Evolutionary conservation across 1,140 invertebrate species (phyloP).

Genomic region (Mycetomoellerius zeteki): DNA sequence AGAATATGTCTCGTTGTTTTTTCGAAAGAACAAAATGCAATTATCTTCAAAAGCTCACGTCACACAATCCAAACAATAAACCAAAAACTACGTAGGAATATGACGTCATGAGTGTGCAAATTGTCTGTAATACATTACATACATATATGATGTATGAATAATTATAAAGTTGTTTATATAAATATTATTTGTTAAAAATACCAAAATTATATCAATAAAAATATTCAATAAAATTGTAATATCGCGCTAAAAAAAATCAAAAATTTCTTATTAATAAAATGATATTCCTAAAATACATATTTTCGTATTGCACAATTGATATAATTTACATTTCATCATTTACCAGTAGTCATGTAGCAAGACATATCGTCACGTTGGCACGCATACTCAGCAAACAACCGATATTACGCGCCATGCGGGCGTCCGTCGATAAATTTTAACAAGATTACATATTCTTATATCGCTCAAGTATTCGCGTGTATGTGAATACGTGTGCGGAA

Average conservation of each 20-base stretch:
- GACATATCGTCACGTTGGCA: conserved; percentile 24
- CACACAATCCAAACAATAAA: conserved; percentile 1
- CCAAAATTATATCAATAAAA: neutral
- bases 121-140: neutral
- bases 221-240: neutral
- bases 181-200: neutral
- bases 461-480: neutral
- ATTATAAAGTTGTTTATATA: neutral
- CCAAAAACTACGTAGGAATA: neutral
- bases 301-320: neutral
- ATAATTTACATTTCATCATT: conserved; percentile 54
- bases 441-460: conserved; percentile 63
- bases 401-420: conserved; percentile 29
- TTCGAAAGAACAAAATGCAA: neutral
- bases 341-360: conserved; percentile 4
- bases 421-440: conserved; percentile 69
- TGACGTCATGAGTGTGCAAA: neutral
- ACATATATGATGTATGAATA: neutral
- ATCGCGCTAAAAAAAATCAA: neutral
- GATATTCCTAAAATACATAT: neutral
- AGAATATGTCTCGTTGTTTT: neutral
- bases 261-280: neutral
- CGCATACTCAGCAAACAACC: conserved; percentile 7
- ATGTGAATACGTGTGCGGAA: conserved; percentile 52
- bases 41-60: neutral